Percentiles rank a stretch among this genome's conserved stretches.
Conservation (phyloP, 2,888 invertebrate genomes). For the Sinopyrophorus schimmeli region DNA sequence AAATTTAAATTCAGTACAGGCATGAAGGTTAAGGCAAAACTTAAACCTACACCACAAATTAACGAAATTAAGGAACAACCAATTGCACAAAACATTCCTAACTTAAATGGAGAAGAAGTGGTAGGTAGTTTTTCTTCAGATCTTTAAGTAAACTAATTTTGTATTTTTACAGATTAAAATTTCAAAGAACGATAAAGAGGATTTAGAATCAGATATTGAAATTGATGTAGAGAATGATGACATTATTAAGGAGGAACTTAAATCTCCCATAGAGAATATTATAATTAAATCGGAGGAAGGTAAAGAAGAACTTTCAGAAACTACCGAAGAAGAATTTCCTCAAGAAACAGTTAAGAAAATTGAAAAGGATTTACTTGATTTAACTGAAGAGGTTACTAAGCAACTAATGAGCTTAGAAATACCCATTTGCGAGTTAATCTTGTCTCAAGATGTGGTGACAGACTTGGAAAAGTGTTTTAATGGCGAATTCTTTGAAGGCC, state of each 20-base stretch:
- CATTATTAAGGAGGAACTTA: conserved; percentile 44
- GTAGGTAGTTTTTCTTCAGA: conserved; percentile 48
- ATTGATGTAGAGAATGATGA: conserved; percentile 64
- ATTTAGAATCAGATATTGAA: conserved; percentile 59
- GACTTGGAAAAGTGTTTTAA: conserved; percentile 61
- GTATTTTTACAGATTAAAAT: conserved; percentile 1
- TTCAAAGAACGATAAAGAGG: conserved; percentile 36
- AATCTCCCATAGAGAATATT: conserved; percentile 11
- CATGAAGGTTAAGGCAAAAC: conserved; percentile 31
- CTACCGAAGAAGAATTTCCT: background rate
- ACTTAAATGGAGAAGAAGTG: conserved; percentile 65
- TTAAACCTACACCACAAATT: conserved; percentile 1
- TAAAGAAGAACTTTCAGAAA: background rate
- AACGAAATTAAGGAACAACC: conserved; percentile 44
- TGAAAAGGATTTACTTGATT: conserved; percentile 9
- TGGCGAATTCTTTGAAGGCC: conserved; percentile 62
- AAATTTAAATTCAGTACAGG: conserved; percentile 45
- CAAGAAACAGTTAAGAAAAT: background rate
- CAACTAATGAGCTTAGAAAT: conserved; percentile 51
- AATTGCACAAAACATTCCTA: conserved; percentile 59
- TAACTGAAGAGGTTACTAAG: conserved; percentile 39
- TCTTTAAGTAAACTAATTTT: conserved; percentile 1
- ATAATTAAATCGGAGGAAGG: background rate
- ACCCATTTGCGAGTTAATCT: conserved; percentile 54
- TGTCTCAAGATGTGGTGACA: conserved; percentile 53